phyloP scores from a whole-genome alignment of 2,113 vertebrate species.

The Phylloscopus trochiloides region DNA sequence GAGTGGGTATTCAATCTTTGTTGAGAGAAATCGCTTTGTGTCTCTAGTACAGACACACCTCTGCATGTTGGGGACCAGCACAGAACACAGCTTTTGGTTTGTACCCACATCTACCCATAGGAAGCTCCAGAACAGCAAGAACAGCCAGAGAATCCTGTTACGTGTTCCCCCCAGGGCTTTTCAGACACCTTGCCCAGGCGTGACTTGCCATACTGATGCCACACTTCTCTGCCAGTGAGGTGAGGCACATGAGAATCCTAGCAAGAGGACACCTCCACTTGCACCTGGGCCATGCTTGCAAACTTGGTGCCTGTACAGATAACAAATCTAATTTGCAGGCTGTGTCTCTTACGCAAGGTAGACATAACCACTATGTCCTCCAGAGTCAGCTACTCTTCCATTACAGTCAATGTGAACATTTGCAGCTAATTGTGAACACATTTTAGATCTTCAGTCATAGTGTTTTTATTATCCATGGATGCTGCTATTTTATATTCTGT shows the following conservation, averaged over 20 bases:
- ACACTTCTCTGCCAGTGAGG: not conserved
- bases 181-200: not conserved
- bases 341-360: not conserved
- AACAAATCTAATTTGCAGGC: not conserved
- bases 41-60: not conserved
- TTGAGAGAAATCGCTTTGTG: not conserved
- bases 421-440: conserved; percentile 38
- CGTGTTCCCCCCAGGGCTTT: not conserved
- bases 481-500: conserved; percentile 53
- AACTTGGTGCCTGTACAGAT: not conserved
- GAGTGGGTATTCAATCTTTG: not conserved
- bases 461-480: conserved; percentile 53
- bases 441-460: conserved; percentile 29
- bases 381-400: not conserved
- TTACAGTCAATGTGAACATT: conserved; percentile 17
- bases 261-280: not conserved
- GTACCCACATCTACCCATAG: not conserved
- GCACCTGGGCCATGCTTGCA: not conserved
- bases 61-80: not conserved
- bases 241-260: not conserved
- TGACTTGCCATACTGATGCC: not conserved
- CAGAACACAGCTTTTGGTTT: not conserved
- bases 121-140: not conserved
- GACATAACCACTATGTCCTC: not conserved
- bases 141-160: not conserved